Base-by-base conservation (phyloP, 2,888 invertebrate genomes). In the Liodrosophila aerea region DNA sequence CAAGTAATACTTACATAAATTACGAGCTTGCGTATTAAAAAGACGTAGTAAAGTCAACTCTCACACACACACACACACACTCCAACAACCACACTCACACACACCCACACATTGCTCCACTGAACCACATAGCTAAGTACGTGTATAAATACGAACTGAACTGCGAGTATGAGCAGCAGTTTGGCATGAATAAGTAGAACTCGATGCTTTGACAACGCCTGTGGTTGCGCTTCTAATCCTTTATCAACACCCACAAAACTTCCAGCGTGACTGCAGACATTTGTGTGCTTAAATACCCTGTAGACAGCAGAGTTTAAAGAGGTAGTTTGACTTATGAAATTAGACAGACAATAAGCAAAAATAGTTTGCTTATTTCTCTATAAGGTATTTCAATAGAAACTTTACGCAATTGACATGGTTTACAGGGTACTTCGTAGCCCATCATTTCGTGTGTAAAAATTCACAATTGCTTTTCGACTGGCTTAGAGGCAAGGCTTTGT, bases 201-300 rank as follows among this genome's bases (percentile, higher is more conserved):
- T 50, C 44, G 45, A 40, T 47, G 34, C 69, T 56, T 43, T 71
- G 68, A 64, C 71, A 36, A 27, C 18, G 39, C 29, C 45, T 68
- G 47, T 13, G 51, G 43, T 61, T 61, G 39, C 50, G 12, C 41
- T 45, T 33, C 27, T 52, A 68, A 69, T 69, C 73, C 73, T 61
- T 72, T 61, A 33, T 22, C 22, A 22, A 22, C 22, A 22, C 22
- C 22, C 22, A 22, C 22, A 22, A 22, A 22, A 22, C 22, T 22
- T 5, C 22, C 29, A 44, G 37, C 44, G 27, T 29, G n/a, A 30
- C 37, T 15, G 22, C 52, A 34, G 12, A 7, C 29, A 33, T 34
- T 34, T 33, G 7, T 36, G 16, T 7, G 8, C 27, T 7, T 0
- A 2, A 4, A 29, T 52, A 43, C 43, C 34, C 43, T 33, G 22